Conservation (phyloP, 2,888 invertebrate species). For the Serripes groenlandicus region DNA sequence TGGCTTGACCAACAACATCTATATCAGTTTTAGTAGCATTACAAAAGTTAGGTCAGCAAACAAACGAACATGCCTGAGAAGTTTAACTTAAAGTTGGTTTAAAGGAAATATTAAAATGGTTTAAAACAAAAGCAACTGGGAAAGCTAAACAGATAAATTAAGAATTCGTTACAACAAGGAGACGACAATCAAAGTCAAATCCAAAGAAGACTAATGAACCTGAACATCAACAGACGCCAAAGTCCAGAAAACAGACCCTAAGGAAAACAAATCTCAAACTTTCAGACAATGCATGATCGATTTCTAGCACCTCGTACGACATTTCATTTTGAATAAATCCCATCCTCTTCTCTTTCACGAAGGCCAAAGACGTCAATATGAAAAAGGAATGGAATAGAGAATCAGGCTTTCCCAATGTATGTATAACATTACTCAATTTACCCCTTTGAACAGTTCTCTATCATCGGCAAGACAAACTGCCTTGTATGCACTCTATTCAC, state of each 20-base stretch:
- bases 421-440: too few relatives aligned
- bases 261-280: neutral
- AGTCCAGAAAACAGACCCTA: neutral
- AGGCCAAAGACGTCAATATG: too few relatives aligned
- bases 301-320: too few relatives aligned
- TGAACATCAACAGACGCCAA: slow-evolving; percentile 1
- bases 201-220: neutral
- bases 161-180: neutral
- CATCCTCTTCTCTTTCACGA: too few relatives aligned
- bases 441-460: too few relatives aligned
- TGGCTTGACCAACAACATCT: slow-evolving; percentile 5
- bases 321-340: too few relatives aligned
- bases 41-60: slow-evolving; percentile 7
- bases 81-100: slow-evolving; percentile 6
- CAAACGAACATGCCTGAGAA: neutral
- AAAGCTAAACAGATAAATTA: neutral
- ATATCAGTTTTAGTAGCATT: slow-evolving; percentile 2
- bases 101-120: slow-evolving; percentile 20
- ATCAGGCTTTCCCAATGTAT: too few relatives aligned
- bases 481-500: too few relatives aligned
- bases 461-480: too few relatives aligned
- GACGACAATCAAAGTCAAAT: neutral
- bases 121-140: slow-evolving; percentile 7
- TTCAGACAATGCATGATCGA: neutral
- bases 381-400: too few relatives aligned